Evolutionary conservation across 2,888 invertebrate genomes (phyloP).

Genomic region (Lasioglossum pauxillum): DNA sequence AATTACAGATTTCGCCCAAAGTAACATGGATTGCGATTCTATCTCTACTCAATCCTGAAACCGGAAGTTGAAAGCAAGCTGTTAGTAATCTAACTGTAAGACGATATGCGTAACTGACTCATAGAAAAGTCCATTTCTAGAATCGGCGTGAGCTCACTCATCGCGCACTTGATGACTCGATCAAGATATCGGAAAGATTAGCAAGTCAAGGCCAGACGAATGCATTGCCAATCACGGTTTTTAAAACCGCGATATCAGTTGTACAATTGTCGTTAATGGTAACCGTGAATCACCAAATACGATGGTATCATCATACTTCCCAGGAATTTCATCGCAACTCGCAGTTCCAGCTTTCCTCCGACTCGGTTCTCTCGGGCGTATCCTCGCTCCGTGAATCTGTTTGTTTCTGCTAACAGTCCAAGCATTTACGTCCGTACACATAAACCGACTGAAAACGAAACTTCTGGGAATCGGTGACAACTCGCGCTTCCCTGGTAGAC

Average conservation of each 20-base stretch:
- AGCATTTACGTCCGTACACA: not conserved
- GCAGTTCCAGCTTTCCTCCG: not conserved
- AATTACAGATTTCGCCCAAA: not conserved
- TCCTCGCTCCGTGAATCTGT: not conserved
- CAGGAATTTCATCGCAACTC: not conserved
- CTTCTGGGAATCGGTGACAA: not conserved
- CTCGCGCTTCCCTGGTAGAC: constrained; percentile 3
- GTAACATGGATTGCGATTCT: not conserved
- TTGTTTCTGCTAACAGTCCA: constrained; percentile 1
- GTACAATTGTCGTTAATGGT: not conserved
- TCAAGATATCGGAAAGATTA: not conserved
- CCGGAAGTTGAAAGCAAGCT: not conserved
- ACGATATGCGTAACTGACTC: not conserved
- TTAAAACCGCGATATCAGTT: not conserved
- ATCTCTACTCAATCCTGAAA: not conserved
- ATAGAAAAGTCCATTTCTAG: not conserved
- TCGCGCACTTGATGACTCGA: not conserved
- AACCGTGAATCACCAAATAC: not conserved
- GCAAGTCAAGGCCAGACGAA: not conserved
- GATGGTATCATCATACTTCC: not conserved
- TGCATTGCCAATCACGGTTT: not conserved
- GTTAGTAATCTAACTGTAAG: not conserved
- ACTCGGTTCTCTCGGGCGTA: not conserved
- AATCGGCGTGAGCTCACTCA: not conserved
- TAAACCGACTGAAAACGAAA: constrained; percentile 8